Conservation (phyloP, 2,797 vertebrate genomes). For the Characodon lateralis region DNA sequence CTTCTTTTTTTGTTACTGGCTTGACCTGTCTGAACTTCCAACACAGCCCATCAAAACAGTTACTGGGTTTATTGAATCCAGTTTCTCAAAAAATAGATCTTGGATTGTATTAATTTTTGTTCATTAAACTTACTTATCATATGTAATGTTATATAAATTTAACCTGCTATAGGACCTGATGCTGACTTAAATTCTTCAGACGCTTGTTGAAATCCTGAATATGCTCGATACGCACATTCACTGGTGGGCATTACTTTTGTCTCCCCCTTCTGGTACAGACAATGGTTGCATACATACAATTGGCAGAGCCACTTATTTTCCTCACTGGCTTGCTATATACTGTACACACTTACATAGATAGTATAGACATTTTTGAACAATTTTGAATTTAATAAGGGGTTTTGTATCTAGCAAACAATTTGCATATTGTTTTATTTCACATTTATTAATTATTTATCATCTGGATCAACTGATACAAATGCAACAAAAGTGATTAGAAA, state of each 20-base stretch:
- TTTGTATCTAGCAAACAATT: background rate
- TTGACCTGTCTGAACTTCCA: background rate
- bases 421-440: too few species aligned
- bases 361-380: background rate
- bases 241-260: background rate
- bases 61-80: background rate
- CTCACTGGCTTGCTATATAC: too few species aligned
- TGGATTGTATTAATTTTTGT: constrained; percentile 3
- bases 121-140: background rate
- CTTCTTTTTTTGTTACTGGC: background rate
- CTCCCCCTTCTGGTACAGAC: constrained; percentile 4
- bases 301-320: background rate
- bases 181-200: background rate
- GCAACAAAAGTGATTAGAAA: too few species aligned
- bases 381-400: background rate
- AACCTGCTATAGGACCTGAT: background rate
- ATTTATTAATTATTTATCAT: too few species aligned
- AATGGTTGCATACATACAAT: background rate
- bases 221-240: background rate
- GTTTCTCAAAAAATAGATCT: background rate
- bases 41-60: background rate
- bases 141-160: background rate
- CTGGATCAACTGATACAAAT: too few species aligned
- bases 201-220: background rate
- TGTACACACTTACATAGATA: too few species aligned